A percentile compares a stretch with the other conserved stretches of the same genome.
Evolutionary conservation across 1,140 invertebrate genomes (phyloP).

Genomic region (Aculops lycopersici): DNA sequence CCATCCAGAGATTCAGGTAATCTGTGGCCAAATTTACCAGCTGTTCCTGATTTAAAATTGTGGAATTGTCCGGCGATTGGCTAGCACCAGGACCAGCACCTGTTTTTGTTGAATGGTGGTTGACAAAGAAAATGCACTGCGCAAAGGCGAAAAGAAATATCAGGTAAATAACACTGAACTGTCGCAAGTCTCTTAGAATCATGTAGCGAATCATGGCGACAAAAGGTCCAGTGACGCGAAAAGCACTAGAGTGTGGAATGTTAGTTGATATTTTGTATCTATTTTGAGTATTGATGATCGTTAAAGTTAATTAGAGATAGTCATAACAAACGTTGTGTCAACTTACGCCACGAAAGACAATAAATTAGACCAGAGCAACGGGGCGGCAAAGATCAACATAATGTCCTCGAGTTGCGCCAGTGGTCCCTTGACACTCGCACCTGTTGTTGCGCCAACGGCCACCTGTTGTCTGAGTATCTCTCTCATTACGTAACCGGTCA

Average conservation of each 20-base stretch:
- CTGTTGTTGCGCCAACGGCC: too few relatives aligned
- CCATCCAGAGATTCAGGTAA: constrained; percentile 79
- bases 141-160: constrained; percentile 78
- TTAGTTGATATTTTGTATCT: background rate
- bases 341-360: constrained; percentile 91
- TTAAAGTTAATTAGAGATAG: too few relatives aligned
- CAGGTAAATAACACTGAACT: constrained; percentile 76
- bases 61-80: too few relatives aligned
- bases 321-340: background rate
- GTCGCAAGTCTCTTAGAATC: constrained; percentile 87
- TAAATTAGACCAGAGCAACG: constrained; percentile 64
- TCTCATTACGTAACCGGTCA: too few relatives aligned
- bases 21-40: too few relatives aligned
- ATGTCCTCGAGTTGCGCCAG: constrained; percentile 37
- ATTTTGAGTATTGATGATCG: background rate
- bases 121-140: constrained; percentile 24
- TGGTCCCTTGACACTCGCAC: too few relatives aligned
- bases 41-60: too few relatives aligned
- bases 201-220: constrained; percentile 95
- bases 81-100: too few relatives aligned
- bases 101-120: constrained; percentile 41
- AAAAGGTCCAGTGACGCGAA: constrained; percentile 71
- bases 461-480: too few relatives aligned
- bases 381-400: constrained; percentile 58
- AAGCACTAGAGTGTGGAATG: constrained; percentile 29